Base-by-base conservation (phyloP, 2,888 invertebrate genomes). In the Lycocerus yunnanus region DNA sequence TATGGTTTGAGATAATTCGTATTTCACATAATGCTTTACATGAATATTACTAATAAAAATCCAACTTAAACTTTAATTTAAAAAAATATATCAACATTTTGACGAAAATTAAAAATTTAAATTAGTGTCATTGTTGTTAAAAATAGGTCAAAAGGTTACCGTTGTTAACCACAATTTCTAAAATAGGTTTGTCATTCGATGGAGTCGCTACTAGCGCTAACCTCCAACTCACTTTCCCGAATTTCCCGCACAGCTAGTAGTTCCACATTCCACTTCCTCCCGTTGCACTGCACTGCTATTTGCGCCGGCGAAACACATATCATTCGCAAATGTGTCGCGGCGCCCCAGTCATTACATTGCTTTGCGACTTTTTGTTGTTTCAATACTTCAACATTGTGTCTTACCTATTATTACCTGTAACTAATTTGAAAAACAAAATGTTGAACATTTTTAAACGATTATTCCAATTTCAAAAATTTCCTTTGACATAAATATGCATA, bases 251-350 rank as follows among this genome's bases (percentile, higher is more conserved):
- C 71, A 75, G 77, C 79, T 71, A 73, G 73, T 78, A 80, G 43
- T 43, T 43, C 43, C 43, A 43, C 43, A 78, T 77, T 80, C 81
- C 80, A 82, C 78, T 80, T 77, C 78, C 81, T 78, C 70, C 75
- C 77, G 81, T 75, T 79, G 43, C 3, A 78, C 80, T 78, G 82
- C 80, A 83, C 83, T 82, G 82, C 82, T 77, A 75, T 78, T 78
- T 74, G 80, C 77, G 78, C 76, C 79, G 72, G 73, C 68, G 69
- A 71, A 72, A 71, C 68, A 72, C 66, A 72, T 74, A 68, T 75
- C 71, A 74, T 78, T 75, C 77, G 71, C 75, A 76, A 77, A 80
- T 80, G 81, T 81, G 77, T 74, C 70, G 80, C 74, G 78, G 81
- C 80, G 82, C 82, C 78, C 21, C 14, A 15, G n/a, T 43, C 15